Evolutionary conservation across 2,797 vertebrate species (phyloP).

Genomic region (Typhlichthys eigenmanni): DNA sequence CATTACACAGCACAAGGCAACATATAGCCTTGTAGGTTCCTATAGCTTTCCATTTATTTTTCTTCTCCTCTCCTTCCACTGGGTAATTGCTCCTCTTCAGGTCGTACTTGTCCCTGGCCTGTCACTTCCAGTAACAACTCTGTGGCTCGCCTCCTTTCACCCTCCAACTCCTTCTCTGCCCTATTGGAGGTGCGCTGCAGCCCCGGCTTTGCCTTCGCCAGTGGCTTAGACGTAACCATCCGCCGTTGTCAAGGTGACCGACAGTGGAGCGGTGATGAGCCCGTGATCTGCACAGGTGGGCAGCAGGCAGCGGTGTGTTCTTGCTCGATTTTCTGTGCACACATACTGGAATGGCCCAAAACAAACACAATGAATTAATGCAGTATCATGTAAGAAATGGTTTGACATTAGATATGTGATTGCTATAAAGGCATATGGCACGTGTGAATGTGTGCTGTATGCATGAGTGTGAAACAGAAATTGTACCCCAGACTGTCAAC

Average conservation of each 20-base stretch:
- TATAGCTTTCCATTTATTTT: not conserved
- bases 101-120: slow-evolving; percentile 83
- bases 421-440: not conserved
- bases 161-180: slow-evolving; percentile 78
- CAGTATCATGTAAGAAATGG: too few relatives aligned
- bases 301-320: slow-evolving; percentile 16
- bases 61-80: not conserved
- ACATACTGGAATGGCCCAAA: not conserved
- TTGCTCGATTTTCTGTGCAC: not conserved
- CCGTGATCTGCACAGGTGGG: slow-evolving; percentile 77
- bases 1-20: slow-evolving; percentile 9
- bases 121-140: slow-evolving; percentile 60
- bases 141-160: slow-evolving; percentile 68
- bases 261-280: slow-evolving; percentile 82
- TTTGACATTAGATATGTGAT: too few relatives aligned
- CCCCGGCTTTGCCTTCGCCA: slow-evolving; percentile 71
- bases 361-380: not conserved
- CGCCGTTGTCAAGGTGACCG: slow-evolving; percentile 85
- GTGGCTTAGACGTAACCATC: slow-evolving; percentile 67
- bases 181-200: slow-evolving; percentile 80
- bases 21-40: not conserved
- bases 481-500: slow-evolving; percentile 47
- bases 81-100: slow-evolving; percentile 50
- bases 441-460: slow-evolving; percentile 3
- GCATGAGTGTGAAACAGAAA: slow-evolving; percentile 35